These are phyloP conservation scores for Chitala chitala DNA, from an alignment of 2,113 vertebrate genomes.

Conservation along the genomic window DNA sequence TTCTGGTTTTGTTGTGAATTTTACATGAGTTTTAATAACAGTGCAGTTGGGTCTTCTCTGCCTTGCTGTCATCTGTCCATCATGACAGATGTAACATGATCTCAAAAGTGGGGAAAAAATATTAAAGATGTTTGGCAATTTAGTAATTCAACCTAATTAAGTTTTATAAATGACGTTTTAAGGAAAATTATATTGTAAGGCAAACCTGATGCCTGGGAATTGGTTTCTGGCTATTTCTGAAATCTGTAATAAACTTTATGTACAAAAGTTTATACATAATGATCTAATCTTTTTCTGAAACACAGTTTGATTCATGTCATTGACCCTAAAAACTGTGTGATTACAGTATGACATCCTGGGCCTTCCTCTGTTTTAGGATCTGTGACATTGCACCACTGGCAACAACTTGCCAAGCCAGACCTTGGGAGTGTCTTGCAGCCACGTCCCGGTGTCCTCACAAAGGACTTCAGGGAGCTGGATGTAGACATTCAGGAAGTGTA, in stretches of 20 bases:
- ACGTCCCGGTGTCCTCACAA: slow-evolving; percentile 72
- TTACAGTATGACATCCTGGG: not conserved
- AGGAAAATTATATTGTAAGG: too few species aligned
- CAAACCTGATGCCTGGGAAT: not conserved
- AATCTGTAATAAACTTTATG: not conserved
- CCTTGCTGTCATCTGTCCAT: too few species aligned
- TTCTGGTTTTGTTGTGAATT: too few species aligned
- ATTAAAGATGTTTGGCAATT: too few species aligned
- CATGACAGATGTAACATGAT: too few species aligned
- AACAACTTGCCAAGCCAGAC: slow-evolving; percentile 77
- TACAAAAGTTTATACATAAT: not conserved
- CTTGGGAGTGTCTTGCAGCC: slow-evolving; percentile 70
- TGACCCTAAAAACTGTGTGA: too few species aligned
- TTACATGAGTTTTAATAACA: too few species aligned
- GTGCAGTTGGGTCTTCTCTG: too few species aligned
- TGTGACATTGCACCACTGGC: slow-evolving; percentile 78
- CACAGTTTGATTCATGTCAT: not conserved
- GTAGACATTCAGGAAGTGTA: slow-evolving; percentile 74
- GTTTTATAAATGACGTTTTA: too few species aligned
- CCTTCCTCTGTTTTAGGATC: slow-evolving; percentile 58
- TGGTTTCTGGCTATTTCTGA: not conserved
- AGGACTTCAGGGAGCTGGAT: slow-evolving; percentile 79
- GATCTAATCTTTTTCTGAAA: not conserved
- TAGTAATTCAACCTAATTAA: too few species aligned
- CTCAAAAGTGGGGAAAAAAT: too few species aligned